phyloP scores from a whole-genome alignment of 2,113 vertebrate species.

The Pheucticus melanocephalus region DNA sequence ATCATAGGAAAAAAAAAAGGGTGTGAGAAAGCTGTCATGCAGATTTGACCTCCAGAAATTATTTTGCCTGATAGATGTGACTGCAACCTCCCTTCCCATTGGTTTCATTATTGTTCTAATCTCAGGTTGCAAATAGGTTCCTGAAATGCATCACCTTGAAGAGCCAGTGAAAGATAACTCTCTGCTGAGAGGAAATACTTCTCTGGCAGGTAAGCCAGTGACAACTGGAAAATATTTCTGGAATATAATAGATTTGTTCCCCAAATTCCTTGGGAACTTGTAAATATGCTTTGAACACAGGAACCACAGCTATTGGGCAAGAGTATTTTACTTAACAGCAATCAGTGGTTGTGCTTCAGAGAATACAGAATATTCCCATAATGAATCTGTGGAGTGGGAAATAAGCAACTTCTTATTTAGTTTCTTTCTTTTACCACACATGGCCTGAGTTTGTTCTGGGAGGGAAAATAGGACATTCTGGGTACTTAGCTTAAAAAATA shows the following conservation, averaged over 20 bases:
- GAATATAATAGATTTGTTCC: neutral
- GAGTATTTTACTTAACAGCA: neutral
- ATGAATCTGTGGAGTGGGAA: neutral
- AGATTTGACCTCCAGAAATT: neutral
- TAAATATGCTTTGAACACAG: constrained; percentile 10
- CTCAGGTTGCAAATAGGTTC: neutral
- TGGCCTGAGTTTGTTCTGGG: neutral
- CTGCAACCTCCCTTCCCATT: neutral
- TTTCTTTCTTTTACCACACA: neutral
- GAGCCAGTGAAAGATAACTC: neutral
- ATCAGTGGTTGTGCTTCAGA: neutral
- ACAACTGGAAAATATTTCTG: constrained; percentile 13
- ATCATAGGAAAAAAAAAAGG: neutral
- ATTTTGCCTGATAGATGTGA: neutral
- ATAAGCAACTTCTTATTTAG: neutral
- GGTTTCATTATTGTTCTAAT: neutral
- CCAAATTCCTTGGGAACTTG: neutral
- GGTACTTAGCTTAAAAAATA: neutral
- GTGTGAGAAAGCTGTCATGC: neutral
- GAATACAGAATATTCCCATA: neutral
- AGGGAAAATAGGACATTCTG: neutral
- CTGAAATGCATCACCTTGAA: neutral
- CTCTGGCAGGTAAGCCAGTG: neutral
- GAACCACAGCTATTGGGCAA: neutral
- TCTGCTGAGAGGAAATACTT: neutral